Evolutionary conservation across 2,113 vertebrate genomes (phyloP), one percentile per base, ranked within the genome.

Genomic region (Zosterops hypoxanthus): DNA sequence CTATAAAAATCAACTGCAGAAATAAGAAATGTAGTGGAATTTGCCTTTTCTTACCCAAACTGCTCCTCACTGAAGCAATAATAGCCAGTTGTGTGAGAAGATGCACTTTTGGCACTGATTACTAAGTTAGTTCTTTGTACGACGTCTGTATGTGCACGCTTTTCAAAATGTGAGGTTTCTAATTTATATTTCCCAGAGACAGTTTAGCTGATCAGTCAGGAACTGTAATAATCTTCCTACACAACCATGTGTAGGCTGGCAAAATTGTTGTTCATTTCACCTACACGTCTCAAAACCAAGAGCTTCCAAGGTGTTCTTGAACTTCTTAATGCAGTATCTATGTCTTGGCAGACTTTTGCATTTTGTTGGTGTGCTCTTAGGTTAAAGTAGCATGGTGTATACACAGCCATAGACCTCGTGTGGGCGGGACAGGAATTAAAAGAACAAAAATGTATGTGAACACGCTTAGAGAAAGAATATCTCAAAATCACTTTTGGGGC

Each of bases 191-290:
- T 92, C 46, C 14, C 25, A 56, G 85, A 94, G 71, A 70, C 55
- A 81, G 52, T 86, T 94, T 73, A 93, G 72, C 61, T 92, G 78
- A 83, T 92, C 93, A 94, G 71, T 91, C 68, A 90, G 90, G 47
- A 95, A 47, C 72, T 5, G 41, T 91, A 95, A 94, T 90, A 73
- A 93, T 87, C 87, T 81, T 95, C 90, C 94, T 91, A 94, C 91
- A 70, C 89, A 91, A 1, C 56, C 28, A 15, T 61, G 76, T 60
- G 90, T 88, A 86, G 90, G 93, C 82, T 93, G 90, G 31, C 65
- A 81, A 78, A 94, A 83, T 82, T 77, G 87, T 85, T 94, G 87
- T 94, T 90, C 94, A 56, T 95, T 97, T 95, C 86, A 96, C 88
- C 85, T 81, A 86, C 44, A 92, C 0, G 3, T 94, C 76, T 93